Conservation (phyloP, 2,888 invertebrate species). For the Machimus atricapillus region DNA sequence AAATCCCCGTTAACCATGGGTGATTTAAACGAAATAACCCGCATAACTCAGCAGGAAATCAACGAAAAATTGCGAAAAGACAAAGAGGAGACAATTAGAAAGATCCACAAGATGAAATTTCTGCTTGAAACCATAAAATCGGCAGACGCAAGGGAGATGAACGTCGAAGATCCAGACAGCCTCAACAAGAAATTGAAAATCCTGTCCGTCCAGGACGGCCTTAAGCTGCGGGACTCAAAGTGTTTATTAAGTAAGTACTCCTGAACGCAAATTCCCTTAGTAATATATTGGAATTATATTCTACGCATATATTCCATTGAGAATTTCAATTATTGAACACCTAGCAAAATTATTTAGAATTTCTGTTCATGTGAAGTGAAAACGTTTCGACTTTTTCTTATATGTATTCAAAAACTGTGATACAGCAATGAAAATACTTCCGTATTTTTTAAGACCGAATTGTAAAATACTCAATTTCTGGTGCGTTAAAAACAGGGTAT, state of each 20-base stretch:
- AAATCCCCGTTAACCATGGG: background rate
- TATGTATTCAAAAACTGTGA: too few relatives aligned
- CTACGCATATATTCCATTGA: too few relatives aligned
- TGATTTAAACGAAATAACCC: constrained; percentile 49
- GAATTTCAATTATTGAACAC: too few relatives aligned
- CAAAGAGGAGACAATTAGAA: constrained; percentile 52
- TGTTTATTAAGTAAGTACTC: background rate
- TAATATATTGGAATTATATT: too few relatives aligned
- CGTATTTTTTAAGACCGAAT: too few relatives aligned
- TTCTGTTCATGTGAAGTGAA: too few relatives aligned
- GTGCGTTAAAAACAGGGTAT: too few relatives aligned
- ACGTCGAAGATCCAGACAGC: constrained; percentile 45
- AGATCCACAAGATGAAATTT: constrained; percentile 53
- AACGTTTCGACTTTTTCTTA: too few relatives aligned
- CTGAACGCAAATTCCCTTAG: background rate
- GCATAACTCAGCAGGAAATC: constrained; percentile 47
- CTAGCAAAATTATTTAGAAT: too few relatives aligned
- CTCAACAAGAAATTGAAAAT: constrained; percentile 50
- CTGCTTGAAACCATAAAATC: constrained; percentile 52
- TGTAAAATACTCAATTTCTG: too few relatives aligned
- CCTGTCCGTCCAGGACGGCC: constrained; percentile 50
- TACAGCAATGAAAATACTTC: too few relatives aligned
- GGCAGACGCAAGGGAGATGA: constrained; percentile 45
- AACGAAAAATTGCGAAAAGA: constrained; percentile 52
- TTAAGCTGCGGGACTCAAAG: constrained; percentile 47